These are phyloP conservation scores for Gastracanthus pulcherrimus DNA, from an alignment of 2,888 invertebrate genomes.

Conservation along the genomic window DNA sequence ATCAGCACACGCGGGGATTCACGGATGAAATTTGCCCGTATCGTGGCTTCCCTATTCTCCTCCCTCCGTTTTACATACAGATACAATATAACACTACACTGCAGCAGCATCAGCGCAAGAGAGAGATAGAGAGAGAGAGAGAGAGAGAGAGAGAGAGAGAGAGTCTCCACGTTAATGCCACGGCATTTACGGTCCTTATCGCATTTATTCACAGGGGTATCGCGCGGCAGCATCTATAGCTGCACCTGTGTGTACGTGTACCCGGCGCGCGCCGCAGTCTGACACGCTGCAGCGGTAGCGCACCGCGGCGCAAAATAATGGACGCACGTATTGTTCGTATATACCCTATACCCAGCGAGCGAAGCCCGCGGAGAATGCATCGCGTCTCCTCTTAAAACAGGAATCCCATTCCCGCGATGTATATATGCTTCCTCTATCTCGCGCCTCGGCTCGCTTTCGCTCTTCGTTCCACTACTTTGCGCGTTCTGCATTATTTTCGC, in stretches of 20 bases:
- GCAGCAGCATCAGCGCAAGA: not conserved
- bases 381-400: conserved; percentile 45
- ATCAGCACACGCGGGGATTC: conserved; percentile 1
- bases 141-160: not conserved
- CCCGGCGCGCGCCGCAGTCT: no score
- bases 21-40: conserved; percentile 16
- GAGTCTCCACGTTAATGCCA: conserved; percentile 18
- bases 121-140: no score
- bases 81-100: not conserved
- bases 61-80: no score
- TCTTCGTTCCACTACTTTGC: not conserved
- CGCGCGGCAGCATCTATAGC: conserved; percentile 11
- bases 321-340: conserved; percentile 43
- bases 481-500: conserved; percentile 32
- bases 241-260: no score
- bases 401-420: conserved; percentile 5
- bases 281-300: conserved; percentile 6
- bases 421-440: not conserved
- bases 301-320: conserved; percentile 29
- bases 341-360: no score
- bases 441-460: not conserved
- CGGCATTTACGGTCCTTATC: conserved; percentile 48
- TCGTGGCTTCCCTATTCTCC: not conserved
- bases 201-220: conserved; percentile 48
- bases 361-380: conserved; percentile 16